phyloP scores from a whole-genome alignment of 2,888 invertebrate species.

The Epinotia demarniana region DNA sequence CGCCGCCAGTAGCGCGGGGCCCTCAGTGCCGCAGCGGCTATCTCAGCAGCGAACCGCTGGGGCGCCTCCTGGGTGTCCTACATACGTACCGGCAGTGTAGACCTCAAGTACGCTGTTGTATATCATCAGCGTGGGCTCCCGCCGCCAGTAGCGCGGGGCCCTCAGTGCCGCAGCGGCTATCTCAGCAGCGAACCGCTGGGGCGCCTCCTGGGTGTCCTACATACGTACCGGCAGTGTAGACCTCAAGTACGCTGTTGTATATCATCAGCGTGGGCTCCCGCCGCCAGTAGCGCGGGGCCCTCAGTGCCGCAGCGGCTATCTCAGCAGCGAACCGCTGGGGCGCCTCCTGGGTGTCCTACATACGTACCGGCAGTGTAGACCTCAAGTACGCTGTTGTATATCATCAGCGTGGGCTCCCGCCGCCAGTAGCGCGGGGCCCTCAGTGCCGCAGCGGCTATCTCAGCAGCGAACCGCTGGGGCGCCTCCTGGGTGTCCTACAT shows the following conservation, averaged over 20 bases:
- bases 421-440: slow-evolving; percentile 94
- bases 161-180: slow-evolving; percentile 89
- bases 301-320: slow-evolving; percentile 88
- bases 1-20: too few relatives aligned
- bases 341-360: slow-evolving; percentile 85
- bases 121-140: slow-evolving; percentile 84
- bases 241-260: slow-evolving; percentile 86
- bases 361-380: slow-evolving; percentile 83
- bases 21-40: too few relatives aligned
- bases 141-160: slow-evolving; percentile 94
- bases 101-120: slow-evolving; percentile 87
- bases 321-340: slow-evolving; percentile 94
- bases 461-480: slow-evolving; percentile 92
- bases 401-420: slow-evolving; percentile 82
- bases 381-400: slow-evolving; percentile 87
- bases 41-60: too few relatives aligned
- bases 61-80: too few relatives aligned
- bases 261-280: slow-evolving; percentile 85
- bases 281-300: slow-evolving; percentile 94
- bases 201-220: slow-evolving; percentile 86
- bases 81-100: slow-evolving; percentile 77
- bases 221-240: slow-evolving; percentile 83
- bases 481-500: slow-evolving; percentile 85
- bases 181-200: slow-evolving; percentile 93
- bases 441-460: slow-evolving; percentile 89